phyloP scores from a whole-genome alignment of 2,888 invertebrate genomes.

The Piscicola geometra region DNA sequence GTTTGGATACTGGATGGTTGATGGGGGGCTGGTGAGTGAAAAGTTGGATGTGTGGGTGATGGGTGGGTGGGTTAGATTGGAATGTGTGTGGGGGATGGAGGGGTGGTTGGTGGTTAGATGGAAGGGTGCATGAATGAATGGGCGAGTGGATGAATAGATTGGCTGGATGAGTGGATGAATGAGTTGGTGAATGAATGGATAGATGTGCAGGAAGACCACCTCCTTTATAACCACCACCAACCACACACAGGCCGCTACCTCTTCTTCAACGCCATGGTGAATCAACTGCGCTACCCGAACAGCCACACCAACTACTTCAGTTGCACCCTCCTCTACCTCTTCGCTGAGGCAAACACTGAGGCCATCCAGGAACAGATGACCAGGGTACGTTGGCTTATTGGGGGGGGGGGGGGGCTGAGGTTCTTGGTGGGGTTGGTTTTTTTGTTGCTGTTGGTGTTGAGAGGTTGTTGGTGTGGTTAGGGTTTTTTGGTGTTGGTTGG shows the following conservation, averaged over 20 bases:
- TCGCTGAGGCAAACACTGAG: conserved; percentile 93
- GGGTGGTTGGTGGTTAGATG: no score
- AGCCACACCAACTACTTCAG: conserved; percentile 99
- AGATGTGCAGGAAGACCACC: no score
- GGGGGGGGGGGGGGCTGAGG: not conserved
- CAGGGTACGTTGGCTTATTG: conserved; percentile 49
- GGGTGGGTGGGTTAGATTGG: no score
- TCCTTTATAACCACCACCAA: no score
- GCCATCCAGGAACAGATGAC: conserved; percentile 98
- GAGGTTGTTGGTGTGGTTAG: not conserved
- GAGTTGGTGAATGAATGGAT: no score
- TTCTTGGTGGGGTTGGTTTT: not conserved
- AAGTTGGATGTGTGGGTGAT: no score
- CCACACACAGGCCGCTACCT: conserved; percentile 68
- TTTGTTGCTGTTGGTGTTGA: not conserved
- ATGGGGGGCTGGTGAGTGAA: no score
- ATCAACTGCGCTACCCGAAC: conserved; percentile 96
- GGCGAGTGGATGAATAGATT: no score
- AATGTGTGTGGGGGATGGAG: no score
- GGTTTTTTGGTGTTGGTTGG: not conserved
- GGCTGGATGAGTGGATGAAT: no score
- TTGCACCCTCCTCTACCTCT: conserved; percentile 89
- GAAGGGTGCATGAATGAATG: no score
- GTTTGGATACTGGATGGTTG: no score
- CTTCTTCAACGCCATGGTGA: conserved; percentile 96